Base-by-base conservation (phyloP, 2,888 invertebrate species). In the Boloria selene region DNA sequence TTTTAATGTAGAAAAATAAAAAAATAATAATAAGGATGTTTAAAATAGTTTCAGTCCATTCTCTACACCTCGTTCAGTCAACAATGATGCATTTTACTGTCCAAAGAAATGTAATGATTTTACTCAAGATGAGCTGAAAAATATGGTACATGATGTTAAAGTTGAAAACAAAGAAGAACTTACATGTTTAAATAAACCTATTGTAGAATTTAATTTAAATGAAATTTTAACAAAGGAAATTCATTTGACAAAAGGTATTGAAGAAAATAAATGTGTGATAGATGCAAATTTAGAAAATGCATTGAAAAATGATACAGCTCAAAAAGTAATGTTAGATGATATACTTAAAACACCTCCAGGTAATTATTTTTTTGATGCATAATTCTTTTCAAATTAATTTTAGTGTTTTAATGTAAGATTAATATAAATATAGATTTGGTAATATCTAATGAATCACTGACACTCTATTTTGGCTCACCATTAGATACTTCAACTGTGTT, bases 211-310 rank as follows among this genome's bases (percentile, higher is more conserved):
- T 16, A 63, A 26, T 26, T 50, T 64, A 16, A 64, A n/a, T 69
- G 60, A 62, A 16, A 54, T 13, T 2, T 50, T 55, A 1, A 61
- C 64, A 49, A 52, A 64, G 13, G 55, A 55, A 50, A 10, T 59
- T 3, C 6, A 26, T 50, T 38, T 51, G 3, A 52, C 45, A 45
- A 6, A 45, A 13, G 31, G 58, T 26, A 7, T 50, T 38, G 18
- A 52, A 6, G 63, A 61, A 50, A 64, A 69, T 51, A 70, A 75
- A 64, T 85, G 86, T 73, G 72, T 76, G 13, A 86, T 89, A 61
- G 88, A 88, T 65, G 83, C 73, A 67, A 88, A 89, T 72, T 76
- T 91, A 63, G 82, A 85, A 54, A 77, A 79, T 56, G 90, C 88
- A 4, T 77, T 90, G 65, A 79, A 81, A 64, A 77, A 84, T 75